Evolutionary conservation across 2,888 invertebrate species (phyloP).

Genomic region (Nymphalis urticae): DNA sequence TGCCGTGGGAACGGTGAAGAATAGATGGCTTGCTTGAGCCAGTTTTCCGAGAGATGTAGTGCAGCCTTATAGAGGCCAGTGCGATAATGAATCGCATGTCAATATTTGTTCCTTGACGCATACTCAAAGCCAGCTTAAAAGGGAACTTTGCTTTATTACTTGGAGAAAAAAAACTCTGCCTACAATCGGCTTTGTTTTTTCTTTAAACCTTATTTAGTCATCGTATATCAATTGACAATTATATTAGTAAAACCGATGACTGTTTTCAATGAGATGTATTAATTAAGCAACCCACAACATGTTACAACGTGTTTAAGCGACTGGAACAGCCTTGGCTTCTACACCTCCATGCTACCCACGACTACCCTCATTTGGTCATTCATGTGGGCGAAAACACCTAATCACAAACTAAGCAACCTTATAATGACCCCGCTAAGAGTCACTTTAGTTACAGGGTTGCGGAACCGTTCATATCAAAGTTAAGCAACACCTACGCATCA

Average conservation of each 20-base stretch:
- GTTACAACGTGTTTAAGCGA: constrained; percentile 63
- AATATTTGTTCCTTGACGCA: constrained; percentile 66
- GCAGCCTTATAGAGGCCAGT: constrained; percentile 71
- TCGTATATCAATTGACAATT: constrained; percentile 43
- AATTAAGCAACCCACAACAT: constrained; percentile 73
- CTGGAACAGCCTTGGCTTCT: constrained; percentile 77
- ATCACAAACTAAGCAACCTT: constrained; percentile 74
- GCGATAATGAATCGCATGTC: constrained; percentile 69
- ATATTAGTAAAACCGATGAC: constrained; percentile 52
- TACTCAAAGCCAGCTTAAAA: constrained; percentile 29
- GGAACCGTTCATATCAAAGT: constrained; percentile 63
- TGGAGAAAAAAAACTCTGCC: constrained; percentile 18
- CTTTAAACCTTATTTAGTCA: constrained; percentile 37
- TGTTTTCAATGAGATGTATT: constrained; percentile 61
- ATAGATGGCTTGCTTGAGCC: constrained; percentile 69
- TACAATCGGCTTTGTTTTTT: constrained; percentile 11
- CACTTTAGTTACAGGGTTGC: constrained; percentile 70
- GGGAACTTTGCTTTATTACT: constrained; percentile 16
- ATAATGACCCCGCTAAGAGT: constrained; percentile 71
- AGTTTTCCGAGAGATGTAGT: constrained; percentile 73
- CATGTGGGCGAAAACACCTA: constrained; percentile 72
- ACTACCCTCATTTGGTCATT: constrained; percentile 80
- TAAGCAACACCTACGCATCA: constrained; percentile 66
- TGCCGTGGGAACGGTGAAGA: constrained; percentile 76
- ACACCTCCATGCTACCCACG: constrained; percentile 79